Evolutionary conservation across 2,113 vertebrate genomes (phyloP).

Genomic region (Engraulis encrasicolus): DNA sequence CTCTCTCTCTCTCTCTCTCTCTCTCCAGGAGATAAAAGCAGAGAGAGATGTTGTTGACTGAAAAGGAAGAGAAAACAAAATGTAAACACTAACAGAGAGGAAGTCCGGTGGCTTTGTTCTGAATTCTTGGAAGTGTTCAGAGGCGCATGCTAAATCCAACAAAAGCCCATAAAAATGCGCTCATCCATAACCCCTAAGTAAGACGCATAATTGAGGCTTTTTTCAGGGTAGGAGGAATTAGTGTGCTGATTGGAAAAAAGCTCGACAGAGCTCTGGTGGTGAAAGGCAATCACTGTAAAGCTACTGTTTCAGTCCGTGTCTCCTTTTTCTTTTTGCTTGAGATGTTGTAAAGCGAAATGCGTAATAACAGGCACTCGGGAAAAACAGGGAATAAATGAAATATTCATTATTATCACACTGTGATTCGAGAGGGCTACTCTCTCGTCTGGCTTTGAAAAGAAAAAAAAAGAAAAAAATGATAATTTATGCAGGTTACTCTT

Average conservation of each 20-base stretch:
- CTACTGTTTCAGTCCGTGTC: neutral
- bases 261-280: conserved; percentile 28
- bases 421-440: neutral
- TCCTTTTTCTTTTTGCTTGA: neutral
- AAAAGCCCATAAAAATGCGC: conserved; percentile 25
- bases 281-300: neutral
- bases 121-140: conserved; percentile 19
- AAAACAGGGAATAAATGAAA: conserved; percentile 18
- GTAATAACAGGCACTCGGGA: conserved; percentile 7
- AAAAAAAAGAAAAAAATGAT: neutral
- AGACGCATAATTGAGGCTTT: conserved; percentile 35
- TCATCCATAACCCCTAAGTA: conserved; percentile 37
- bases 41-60: conserved; percentile 19
- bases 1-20: neutral
- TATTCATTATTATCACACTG: conserved; percentile 2
- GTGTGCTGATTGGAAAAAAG: conserved; percentile 45
- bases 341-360: neutral
- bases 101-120: conserved; percentile 4
- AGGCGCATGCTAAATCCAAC: conserved; percentile 26
- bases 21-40: conserved; percentile 9
- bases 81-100: neutral
- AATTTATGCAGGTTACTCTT: conserved; percentile 6
- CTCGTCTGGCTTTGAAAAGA: conserved; percentile 1
- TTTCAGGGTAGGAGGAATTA: conserved; percentile 45
- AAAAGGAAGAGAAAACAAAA: conserved; percentile 16